phyloP scores from a whole-genome alignment of 2,113 vertebrate genomes.

The Craseonycteris thonglongyai region DNA sequence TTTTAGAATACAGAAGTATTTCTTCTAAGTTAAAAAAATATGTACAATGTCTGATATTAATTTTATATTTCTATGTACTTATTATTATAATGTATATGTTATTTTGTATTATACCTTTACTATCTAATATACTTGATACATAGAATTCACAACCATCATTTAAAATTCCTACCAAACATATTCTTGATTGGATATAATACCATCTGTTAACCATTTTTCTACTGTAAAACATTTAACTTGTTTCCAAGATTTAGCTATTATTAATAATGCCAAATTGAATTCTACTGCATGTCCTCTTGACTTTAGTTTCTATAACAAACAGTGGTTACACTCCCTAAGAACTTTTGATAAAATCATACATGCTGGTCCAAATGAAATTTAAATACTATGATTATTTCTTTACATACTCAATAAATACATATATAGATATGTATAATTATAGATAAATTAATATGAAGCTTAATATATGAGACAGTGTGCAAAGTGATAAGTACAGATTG shows the following conservation, averaged over 20 bases:
- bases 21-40: background rate
- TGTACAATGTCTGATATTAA: background rate
- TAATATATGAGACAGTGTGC: background rate
- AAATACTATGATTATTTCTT: background rate
- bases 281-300: background rate
- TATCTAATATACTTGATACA: background rate
- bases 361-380: background rate
- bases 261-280: background rate
- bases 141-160: background rate
- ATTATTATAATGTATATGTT: background rate
- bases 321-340: background rate
- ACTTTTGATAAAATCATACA: background rate
- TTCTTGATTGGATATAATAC: background rate
- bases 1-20: background rate
- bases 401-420: background rate
- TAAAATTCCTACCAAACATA: background rate
- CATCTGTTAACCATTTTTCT: background rate
- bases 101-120: background rate
- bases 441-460: background rate
- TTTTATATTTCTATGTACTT: background rate
- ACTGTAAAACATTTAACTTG: background rate
- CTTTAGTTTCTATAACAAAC: background rate
- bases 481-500: background rate
- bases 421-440: background rate
- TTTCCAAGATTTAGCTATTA: background rate